These are phyloP conservation scores for Desoria tigrina DNA, from an alignment of 2,888 invertebrate genomes.

Conservation along the genomic window DNA sequence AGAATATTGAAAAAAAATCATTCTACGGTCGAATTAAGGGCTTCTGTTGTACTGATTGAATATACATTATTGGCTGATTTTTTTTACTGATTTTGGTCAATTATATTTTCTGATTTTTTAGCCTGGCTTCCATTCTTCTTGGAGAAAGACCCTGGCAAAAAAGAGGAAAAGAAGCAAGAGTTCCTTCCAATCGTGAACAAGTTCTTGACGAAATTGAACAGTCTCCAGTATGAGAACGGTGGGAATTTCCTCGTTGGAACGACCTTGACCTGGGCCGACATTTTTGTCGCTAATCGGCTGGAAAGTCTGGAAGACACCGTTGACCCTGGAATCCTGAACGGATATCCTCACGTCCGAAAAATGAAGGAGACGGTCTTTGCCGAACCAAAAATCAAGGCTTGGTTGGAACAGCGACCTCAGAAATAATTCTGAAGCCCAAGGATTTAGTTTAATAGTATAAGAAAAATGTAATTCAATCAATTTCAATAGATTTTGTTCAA, in stretches of 20 bases:
- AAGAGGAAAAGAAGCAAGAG: constrained; percentile 14
- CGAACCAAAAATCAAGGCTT: constrained; percentile 29
- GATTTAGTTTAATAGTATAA: too few species aligned
- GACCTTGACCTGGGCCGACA: constrained; percentile 28
- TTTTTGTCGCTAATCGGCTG: constrained; percentile 8
- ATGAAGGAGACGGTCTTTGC: constrained; percentile 25
- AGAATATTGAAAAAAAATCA: too few species aligned
- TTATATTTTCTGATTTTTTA: constrained; percentile 1
- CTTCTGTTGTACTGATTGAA: too few species aligned
- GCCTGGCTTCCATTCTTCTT: constrained; percentile 8
- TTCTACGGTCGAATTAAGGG: too few species aligned
- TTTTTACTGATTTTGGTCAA: too few species aligned
- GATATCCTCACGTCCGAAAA: constrained; percentile 26
- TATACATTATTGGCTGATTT: too few species aligned
- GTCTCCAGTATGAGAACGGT: constrained; percentile 17
- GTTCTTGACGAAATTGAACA: constrained; percentile 22
- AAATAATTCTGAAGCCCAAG: too few species aligned
- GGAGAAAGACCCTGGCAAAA: constrained; percentile 9
- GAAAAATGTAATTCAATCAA: too few species aligned
- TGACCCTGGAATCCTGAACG: constrained; percentile 18
- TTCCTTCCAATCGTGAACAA: constrained; percentile 10
- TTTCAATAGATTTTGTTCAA: too few species aligned
- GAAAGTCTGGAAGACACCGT: constrained; percentile 4
- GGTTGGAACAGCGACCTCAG: constrained; percentile 9
- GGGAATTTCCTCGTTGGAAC: constrained; percentile 22